phyloP scores from a whole-genome alignment of 2,888 invertebrate genomes.

The Ormyrus thymus region DNA sequence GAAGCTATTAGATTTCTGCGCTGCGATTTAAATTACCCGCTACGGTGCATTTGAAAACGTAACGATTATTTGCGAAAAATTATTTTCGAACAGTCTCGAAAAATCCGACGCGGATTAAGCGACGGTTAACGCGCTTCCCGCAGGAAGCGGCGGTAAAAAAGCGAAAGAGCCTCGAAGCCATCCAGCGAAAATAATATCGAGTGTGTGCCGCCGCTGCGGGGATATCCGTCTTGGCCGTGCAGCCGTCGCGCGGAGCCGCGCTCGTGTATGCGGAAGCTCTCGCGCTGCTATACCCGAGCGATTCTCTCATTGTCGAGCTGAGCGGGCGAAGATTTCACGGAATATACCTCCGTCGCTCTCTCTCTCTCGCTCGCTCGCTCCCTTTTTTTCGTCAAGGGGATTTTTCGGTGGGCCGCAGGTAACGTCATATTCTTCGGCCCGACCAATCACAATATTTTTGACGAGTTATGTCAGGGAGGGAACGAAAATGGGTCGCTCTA shows the following conservation, averaged over 20 bases:
- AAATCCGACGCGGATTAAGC: slow-evolving; percentile 29
- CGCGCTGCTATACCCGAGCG: slow-evolving; percentile 6
- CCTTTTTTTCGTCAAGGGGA: slow-evolving; percentile 37
- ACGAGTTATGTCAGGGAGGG: slow-evolving; percentile 68
- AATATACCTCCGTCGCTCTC: slow-evolving; percentile 7
- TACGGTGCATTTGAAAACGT: too few species aligned
- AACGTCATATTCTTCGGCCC: slow-evolving; percentile 70
- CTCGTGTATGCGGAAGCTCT: slow-evolving; percentile 33
- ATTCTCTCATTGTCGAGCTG: slow-evolving; percentile 51
- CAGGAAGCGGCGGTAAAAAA: background rate
- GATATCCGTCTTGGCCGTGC: slow-evolving; percentile 26
- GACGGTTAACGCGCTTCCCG: slow-evolving; percentile 20
- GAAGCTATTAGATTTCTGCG: too few species aligned
- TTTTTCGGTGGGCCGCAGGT: slow-evolving; percentile 62
- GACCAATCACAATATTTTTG: slow-evolving; percentile 75
- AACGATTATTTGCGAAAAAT: too few species aligned
- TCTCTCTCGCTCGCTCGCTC: slow-evolving; percentile 5
- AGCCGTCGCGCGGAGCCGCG: background rate
- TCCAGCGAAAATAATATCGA: slow-evolving; percentile 34
- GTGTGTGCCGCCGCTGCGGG: slow-evolving; percentile 2
- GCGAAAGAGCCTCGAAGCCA: slow-evolving; percentile 12
- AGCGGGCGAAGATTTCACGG: slow-evolving; percentile 50
- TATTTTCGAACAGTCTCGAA: background rate
- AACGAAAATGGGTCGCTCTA: slow-evolving; percentile 53
- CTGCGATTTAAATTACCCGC: too few species aligned